These are phyloP conservation scores for Trichosurus vulpecula DNA, from an alignment of 2,797 vertebrate genomes.

Conservation along the genomic window DNA sequence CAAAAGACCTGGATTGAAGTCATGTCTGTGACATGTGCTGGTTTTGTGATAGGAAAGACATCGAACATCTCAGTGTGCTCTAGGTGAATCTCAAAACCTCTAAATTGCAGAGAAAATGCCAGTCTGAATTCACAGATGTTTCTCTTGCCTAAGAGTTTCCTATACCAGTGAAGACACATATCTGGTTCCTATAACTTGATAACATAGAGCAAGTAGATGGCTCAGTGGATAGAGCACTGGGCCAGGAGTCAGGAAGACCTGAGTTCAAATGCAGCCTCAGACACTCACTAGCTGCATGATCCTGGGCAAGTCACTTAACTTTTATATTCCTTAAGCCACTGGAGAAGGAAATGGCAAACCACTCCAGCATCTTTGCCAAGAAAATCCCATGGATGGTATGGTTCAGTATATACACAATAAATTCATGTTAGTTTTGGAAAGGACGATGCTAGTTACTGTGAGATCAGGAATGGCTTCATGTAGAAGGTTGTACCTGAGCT, in stretches of 20 bases:
- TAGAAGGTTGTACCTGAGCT: not conserved
- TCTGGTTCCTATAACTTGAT: not conserved
- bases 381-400: not conserved
- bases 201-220: not conserved
- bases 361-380: not conserved
- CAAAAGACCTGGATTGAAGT: not conserved
- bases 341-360: not conserved
- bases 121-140: not conserved
- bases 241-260: not conserved
- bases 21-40: not conserved
- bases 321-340: not conserved
- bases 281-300: not conserved
- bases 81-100: not conserved
- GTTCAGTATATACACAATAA: not conserved
- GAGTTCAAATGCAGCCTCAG: not conserved
- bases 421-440: not conserved
- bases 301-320: not conserved
- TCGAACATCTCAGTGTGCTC: not conserved
- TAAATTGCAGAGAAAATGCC: not conserved
- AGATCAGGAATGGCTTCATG: not conserved
- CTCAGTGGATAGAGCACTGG: not conserved
- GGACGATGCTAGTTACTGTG: not conserved
- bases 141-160: not conserved
- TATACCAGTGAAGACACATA: not conserved
- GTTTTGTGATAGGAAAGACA: not conserved